Evolutionary conservation across 2,113 vertebrate genomes (phyloP).

Genomic region (Myotis davidii): DNA sequence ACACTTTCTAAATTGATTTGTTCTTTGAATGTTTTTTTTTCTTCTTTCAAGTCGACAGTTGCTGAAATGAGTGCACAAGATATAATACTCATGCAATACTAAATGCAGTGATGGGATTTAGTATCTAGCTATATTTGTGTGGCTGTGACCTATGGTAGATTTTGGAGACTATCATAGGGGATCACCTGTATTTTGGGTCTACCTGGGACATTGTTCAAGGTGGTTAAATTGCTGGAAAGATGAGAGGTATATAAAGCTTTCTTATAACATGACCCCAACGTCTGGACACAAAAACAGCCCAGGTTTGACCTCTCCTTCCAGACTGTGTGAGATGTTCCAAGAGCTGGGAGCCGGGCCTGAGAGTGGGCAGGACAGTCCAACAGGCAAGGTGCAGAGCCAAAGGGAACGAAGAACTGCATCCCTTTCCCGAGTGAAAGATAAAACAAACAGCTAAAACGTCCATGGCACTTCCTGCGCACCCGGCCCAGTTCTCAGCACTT

Average conservation of each 20-base stretch:
- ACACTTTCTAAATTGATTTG: conserved; percentile 11
- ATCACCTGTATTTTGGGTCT: background rate
- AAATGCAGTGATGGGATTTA: background rate
- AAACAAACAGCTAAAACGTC: background rate
- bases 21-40: background rate
- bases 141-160: background rate
- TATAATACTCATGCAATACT: background rate
- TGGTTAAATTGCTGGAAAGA: background rate
- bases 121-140: background rate
- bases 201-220: background rate
- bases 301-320: background rate
- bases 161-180: background rate
- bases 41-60: background rate
- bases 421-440: background rate
- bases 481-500: background rate
- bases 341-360: background rate
- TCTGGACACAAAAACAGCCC: background rate
- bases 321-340: background rate
- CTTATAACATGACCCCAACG: background rate
- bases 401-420: background rate
- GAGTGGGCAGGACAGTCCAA: background rate
- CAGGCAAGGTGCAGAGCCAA: background rate
- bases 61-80: background rate
- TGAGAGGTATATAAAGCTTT: background rate
- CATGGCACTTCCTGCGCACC: background rate